Evolutionary conservation across 2,113 vertebrate species (phyloP), one percentile per base, ranked within the genome.

Genomic region (Saguinus imperator): DNA sequence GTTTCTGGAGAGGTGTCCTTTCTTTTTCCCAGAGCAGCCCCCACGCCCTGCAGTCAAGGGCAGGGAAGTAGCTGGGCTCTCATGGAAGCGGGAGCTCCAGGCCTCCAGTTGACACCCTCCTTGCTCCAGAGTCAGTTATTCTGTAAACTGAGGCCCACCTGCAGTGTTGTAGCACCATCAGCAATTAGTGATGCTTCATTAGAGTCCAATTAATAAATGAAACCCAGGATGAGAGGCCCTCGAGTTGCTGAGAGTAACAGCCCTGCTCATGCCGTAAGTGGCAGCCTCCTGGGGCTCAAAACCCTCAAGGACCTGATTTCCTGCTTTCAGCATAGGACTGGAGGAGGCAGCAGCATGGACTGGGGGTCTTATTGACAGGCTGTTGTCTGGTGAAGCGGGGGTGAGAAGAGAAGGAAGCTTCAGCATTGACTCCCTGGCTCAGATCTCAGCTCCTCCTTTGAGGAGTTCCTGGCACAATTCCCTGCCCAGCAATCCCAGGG

Each of bases 171-270:
- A 92, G 83, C 32, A 3, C 50, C 87, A 94, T 94, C 55, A 68
- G 79, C 79, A 79, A 92, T 96, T 85, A 98, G 75, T 25, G 80
- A 91, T 32, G 61, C 75, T 73, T 95, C 94, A 94, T 96, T 96
- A 89, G 95, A 83, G 45, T 76, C 89, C 92, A 97, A 81, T 98
- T 96, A 96, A 87, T 89, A 91, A 88, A 87, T 45, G 52, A 84
- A 94, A 89, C 64, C 76, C 79, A 81, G 75, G 70, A 61, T 48
- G 58, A 93, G 91, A 95, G 70, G 94, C 91, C 85, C 61, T 29
- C 0, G 5, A 76, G 73, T 45, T 50, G 52, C 27, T 61, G 23
- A 79, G 90, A 89, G 57, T 58, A 94, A 35, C 50, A 83, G 87
- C 80, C 64, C 37, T 1, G 13, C 50, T 92, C 57, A 50, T 66